Conservation (phyloP, 2,888 invertebrate genomes). For the Cloeon dipterum region DNA sequence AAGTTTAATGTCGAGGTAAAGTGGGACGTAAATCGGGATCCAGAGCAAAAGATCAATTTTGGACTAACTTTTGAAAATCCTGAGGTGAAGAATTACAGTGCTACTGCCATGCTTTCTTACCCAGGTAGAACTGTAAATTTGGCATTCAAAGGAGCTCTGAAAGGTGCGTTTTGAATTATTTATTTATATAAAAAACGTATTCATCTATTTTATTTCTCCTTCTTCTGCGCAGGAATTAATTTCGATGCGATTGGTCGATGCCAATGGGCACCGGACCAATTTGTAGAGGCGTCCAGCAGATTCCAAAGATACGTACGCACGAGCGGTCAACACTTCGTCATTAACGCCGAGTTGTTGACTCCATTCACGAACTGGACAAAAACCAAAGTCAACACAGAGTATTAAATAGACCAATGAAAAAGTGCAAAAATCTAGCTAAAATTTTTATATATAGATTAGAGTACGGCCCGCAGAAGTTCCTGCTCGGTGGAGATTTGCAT, state of each 20-base stretch:
- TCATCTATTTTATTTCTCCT: conserved; percentile 10
- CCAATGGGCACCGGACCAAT: conserved; percentile 45
- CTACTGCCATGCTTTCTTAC: conserved; percentile 40
- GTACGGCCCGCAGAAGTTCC: too few relatives aligned
- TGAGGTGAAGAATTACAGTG: conserved; percentile 34
- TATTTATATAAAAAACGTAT: conserved; percentile 13
- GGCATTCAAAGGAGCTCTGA: conserved; percentile 33
- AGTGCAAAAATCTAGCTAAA: too few relatives aligned
- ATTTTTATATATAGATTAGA: too few relatives aligned
- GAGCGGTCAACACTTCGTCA: conserved; percentile 9
- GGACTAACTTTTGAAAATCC: conserved; percentile 36
- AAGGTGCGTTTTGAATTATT: conserved; percentile 17
- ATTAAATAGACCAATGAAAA: too few relatives aligned
- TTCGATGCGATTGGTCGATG: conserved; percentile 7
- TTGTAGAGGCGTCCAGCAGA: conserved; percentile 25
- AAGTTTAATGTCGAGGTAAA: conserved; percentile 47
- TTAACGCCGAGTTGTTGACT: conserved; percentile 24
- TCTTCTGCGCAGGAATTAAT: conserved; percentile 21
- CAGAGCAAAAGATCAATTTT: conserved; percentile 41
- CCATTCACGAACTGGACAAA: conserved; percentile 33
- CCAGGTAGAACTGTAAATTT: conserved; percentile 51
- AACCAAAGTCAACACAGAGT: conserved; percentile 27
- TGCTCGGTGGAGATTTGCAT: conserved; percentile 25
- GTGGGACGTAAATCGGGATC: conserved; percentile 73
- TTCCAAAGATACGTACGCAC: neutral